phyloP scores from a whole-genome alignment of 2,113 vertebrate genomes.

The Halcyon senegalensis region DNA sequence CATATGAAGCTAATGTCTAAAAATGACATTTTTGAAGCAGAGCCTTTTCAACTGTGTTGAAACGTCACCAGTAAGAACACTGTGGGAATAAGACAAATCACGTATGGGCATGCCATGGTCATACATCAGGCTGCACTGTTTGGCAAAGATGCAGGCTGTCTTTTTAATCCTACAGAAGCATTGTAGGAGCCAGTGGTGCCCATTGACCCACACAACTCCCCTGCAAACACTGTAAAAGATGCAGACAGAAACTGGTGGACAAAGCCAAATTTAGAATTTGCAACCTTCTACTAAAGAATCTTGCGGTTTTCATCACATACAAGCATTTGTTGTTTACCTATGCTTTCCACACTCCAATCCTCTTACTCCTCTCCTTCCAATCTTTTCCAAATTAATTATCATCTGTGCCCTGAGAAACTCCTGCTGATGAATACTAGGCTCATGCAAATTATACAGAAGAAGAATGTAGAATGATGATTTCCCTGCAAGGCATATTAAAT shows the following conservation, averaged over 20 bases:
- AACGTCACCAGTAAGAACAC: not conserved
- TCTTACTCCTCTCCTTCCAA: slow-evolving; percentile 3
- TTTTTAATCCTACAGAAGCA: not conserved
- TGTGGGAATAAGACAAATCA: not conserved
- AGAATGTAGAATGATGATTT: slow-evolving; percentile 42
- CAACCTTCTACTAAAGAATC: not conserved
- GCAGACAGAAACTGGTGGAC: not conserved
- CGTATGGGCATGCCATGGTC: not conserved
- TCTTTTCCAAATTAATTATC: slow-evolving; percentile 60
- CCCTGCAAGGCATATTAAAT: slow-evolving; percentile 58
- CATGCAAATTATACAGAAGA: slow-evolving; percentile 55
- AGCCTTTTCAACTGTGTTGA: not conserved
- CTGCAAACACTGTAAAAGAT: not conserved
- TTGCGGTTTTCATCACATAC: rapidly evolving
- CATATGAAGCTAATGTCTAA: not conserved
- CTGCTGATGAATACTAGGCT: slow-evolving; percentile 48
- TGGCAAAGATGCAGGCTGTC: not conserved
- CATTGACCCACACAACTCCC: not conserved
- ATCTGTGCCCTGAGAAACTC: slow-evolving; percentile 47
- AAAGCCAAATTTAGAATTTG: not conserved
- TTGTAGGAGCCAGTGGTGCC: not conserved
- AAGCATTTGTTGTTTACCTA: not conserved
- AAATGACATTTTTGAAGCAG: not conserved
- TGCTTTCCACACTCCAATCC: not conserved
- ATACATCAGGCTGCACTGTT: not conserved